Percentiles rank a stretch among this genome's conserved stretches.
These are phyloP conservation scores for Scaptodrosophila lebanonensis DNA, from an alignment of 1,140 invertebrate genomes.

Conservation along the genomic window DNA sequence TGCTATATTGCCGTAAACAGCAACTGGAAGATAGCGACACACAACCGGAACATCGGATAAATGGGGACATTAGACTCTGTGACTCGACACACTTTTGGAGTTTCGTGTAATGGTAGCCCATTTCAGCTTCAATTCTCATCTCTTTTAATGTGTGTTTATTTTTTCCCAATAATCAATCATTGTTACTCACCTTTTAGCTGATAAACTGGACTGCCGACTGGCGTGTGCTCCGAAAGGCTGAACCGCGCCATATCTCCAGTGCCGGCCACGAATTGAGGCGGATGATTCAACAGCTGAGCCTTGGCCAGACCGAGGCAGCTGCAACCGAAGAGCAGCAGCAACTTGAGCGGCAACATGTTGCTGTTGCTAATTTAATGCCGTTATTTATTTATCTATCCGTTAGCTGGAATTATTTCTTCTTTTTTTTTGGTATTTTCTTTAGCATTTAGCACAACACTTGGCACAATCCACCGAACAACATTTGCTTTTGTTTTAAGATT, in stretches of 20 bases:
- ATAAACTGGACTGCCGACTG: constrained; percentile 86
- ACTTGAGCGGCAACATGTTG: constrained; percentile 52
- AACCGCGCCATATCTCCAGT: constrained; percentile 87
- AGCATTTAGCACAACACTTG: constrained; percentile 56
- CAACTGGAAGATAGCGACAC: too few species aligned
- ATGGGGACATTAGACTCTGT: too few species aligned
- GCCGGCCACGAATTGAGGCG: constrained; percentile 86
- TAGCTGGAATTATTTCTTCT: constrained; percentile 46
- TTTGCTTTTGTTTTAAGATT: constrained; percentile 5
- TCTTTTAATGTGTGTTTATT: constrained; percentile 8
- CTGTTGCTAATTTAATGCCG: constrained; percentile 64
- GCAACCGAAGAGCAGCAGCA: constrained; percentile 28
- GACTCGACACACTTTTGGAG: too few species aligned
- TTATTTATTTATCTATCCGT: constrained; percentile 52
- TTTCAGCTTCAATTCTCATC: too few species aligned
- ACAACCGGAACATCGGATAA: too few species aligned
- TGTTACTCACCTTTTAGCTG: constrained; percentile 81
- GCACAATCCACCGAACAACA: constrained; percentile 32
- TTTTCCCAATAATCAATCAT: not conserved
- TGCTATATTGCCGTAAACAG: too few species aligned
- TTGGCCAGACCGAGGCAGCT: constrained; percentile 3
- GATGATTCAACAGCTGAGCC: constrained; percentile 80
- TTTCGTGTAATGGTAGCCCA: too few species aligned
- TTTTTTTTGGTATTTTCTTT: constrained; percentile 45
- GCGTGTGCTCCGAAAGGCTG: constrained; percentile 85